Percentiles rank a stretch among this genome's conserved stretches.
Conservation (phyloP, 2,888 invertebrate genomes). For the Hypselothyrea guttata region DNA sequence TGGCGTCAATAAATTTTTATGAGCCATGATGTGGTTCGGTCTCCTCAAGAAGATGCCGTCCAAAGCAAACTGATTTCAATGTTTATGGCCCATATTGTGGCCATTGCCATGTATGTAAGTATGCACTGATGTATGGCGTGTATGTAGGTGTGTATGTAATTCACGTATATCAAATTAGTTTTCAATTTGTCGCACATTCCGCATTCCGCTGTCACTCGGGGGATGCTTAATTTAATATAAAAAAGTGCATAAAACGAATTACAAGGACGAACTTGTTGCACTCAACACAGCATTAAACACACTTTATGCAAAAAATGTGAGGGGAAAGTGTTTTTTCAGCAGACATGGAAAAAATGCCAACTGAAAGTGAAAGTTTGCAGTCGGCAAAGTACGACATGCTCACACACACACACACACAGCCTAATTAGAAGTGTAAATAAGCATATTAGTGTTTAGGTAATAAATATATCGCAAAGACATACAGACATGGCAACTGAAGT, state of each 20-base stretch:
- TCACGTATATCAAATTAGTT: constrained; percentile 66
- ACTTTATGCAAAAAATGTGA: too few relatives aligned
- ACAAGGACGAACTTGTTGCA: too few relatives aligned
- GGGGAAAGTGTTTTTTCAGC: too few relatives aligned
- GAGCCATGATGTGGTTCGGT: constrained; percentile 68
- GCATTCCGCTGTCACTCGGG: neutral
- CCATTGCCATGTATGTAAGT: constrained; percentile 19
- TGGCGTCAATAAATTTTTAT: constrained; percentile 77
- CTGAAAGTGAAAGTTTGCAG: too few relatives aligned
- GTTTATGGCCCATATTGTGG: constrained; percentile 52
- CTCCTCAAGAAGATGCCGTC: constrained; percentile 60
- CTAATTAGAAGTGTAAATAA: too few relatives aligned
- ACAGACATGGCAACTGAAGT: too few relatives aligned
- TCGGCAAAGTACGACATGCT: neutral
- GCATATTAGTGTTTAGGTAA: too few relatives aligned
- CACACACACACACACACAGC: constrained; percentile 1
- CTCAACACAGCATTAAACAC: too few relatives aligned
- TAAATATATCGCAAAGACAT: too few relatives aligned
- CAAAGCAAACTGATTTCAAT: constrained; percentile 71
- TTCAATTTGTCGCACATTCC: constrained; percentile 54
- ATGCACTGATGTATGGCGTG: constrained; percentile 7
- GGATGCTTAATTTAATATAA: neutral
- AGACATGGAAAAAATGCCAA: too few relatives aligned
- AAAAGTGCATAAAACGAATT: neutral
- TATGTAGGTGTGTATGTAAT: constrained; percentile 42